phyloP scores from a whole-genome alignment of 1,140 invertebrate genomes.

The Apis laboriosa region DNA sequence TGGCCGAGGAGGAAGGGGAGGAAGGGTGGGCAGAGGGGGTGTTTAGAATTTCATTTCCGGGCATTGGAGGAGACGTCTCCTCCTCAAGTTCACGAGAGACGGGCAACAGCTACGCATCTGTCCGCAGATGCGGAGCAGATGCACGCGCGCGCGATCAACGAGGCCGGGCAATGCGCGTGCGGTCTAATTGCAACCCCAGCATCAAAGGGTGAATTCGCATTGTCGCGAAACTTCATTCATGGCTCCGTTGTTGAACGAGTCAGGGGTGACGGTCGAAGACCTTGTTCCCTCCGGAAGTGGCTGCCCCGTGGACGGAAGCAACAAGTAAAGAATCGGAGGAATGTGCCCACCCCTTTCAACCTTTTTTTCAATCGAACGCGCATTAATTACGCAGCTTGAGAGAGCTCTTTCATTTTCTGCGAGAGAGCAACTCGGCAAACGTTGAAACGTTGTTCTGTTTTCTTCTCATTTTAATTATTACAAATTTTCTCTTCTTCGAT shows the following conservation, averaged over 20 bases:
- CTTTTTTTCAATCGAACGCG: background rate
- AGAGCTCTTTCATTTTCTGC: background rate
- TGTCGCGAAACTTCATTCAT: conserved; percentile 66
- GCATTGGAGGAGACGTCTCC: conserved; percentile 54
- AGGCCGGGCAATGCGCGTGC: conserved; percentile 57
- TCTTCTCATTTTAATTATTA: too few species aligned
- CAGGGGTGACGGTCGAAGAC: conserved; percentile 52
- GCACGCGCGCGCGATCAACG: conserved; percentile 49
- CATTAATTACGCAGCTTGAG: conserved; percentile 11
- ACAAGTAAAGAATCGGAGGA: conserved; percentile 38
- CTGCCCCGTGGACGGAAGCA: conserved; percentile 29
- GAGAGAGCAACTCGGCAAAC: background rate
- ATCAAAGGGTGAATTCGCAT: conserved; percentile 60
- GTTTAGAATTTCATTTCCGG: conserved; percentile 76
- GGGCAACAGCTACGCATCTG: conserved; percentile 64
- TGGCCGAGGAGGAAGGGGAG: background rate
- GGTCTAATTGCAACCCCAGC: conserved; percentile 69
- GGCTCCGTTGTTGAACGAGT: conserved; percentile 33
- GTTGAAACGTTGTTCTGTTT: too few species aligned
- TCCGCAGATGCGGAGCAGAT: conserved; percentile 74
- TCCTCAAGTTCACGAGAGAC: conserved; percentile 22
- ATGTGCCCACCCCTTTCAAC: background rate
- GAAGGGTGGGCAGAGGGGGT: conserved; percentile 59
- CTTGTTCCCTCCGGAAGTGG: conserved; percentile 50
- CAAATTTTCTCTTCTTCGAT: too few species aligned